Base-by-base conservation (phyloP, 2,797 vertebrate genomes). In the Otolemur crassicaudatus region DNA sequence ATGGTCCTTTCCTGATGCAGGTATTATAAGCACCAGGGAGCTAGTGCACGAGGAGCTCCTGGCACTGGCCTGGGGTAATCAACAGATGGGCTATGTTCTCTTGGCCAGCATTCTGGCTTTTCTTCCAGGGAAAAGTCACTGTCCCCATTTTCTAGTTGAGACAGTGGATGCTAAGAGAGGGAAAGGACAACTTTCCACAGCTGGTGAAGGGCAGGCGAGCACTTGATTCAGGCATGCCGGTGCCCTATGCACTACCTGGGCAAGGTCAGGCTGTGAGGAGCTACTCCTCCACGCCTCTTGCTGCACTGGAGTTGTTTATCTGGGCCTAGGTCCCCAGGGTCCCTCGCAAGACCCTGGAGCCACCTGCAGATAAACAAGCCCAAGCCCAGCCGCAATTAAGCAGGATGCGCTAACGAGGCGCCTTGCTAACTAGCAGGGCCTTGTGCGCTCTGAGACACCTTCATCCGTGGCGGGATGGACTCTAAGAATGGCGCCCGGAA, bases 361-460 rank as follows among this genome's bases (percentile, higher is more conserved):
- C 19, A 1, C 43, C 34, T 43, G 58, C 13, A 7, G 83, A 56
- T 91, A 83, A 96, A 96, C 95, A 95, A 92, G 90, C 79, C 31
- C 27, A 5, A 67, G 76, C 75, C 34, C 1, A 34, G 72, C 23
- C 17, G 53, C 87, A 90, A 96, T 96, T 94, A 96, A 76, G 58
- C 25, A 4, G 1, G 53, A 49, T 11, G 85, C 25, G 14, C 95
- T 96, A 95, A 97, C 3, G 12, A 96, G 93, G 95, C 3, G 0
- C 77, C 85, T 87, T 9, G 1, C 92, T 94, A 92, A 25, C 1
- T 11, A 72, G 67, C 61, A 29, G 53, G 40, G 82, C n/a, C 31
- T 70, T 91, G 77, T 5, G 27, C 22, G 2, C 20, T 58, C 1
- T 0, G 34, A 69, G 60, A 56, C 76, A 20, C 13, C 53, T 20